These are phyloP conservation scores for Fregetta grallaria DNA, from an alignment of 2,113 vertebrate genomes.

Conservation along the genomic window DNA sequence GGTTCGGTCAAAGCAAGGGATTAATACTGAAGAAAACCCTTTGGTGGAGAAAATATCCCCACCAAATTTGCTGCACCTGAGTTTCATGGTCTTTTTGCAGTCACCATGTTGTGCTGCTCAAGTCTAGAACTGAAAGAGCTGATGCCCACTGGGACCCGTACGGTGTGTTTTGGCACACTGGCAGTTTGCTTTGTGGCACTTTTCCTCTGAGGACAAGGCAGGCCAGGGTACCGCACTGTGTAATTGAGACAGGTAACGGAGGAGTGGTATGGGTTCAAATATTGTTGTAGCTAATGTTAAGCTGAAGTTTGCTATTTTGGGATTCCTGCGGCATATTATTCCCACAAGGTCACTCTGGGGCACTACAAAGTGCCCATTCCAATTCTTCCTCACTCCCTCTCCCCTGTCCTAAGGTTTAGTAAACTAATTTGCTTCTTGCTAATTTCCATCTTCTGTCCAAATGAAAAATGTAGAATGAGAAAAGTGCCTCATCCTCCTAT, in stretches of 20 bases:
- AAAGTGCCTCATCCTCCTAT: neutral
- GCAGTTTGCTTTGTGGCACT: neutral
- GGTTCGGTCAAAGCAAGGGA: neutral
- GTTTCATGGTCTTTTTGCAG: neutral
- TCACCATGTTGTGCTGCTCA: neutral
- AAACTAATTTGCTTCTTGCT: neutral
- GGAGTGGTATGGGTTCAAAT: neutral
- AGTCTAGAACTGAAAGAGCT: neutral
- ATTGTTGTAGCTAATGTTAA: neutral
- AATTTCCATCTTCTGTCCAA: conserved; percentile 12
- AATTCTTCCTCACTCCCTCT: neutral
- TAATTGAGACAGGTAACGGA: neutral
- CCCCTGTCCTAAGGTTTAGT: neutral
- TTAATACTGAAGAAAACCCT: neutral
- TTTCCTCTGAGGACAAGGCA: neutral
- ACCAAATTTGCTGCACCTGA: neutral
- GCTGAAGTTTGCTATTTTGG: neutral
- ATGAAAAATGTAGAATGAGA: conserved; percentile 21
- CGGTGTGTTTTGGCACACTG: neutral
- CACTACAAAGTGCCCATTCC: neutral
- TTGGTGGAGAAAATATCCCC: neutral
- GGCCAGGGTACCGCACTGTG: neutral
- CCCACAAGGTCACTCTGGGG: neutral
- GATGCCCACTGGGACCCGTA: neutral
- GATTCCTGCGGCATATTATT: neutral